Evolutionary conservation across 2,888 invertebrate genomes (phyloP), one percentile per base, ranked within the genome.

Genomic region (Actias luna): DNA sequence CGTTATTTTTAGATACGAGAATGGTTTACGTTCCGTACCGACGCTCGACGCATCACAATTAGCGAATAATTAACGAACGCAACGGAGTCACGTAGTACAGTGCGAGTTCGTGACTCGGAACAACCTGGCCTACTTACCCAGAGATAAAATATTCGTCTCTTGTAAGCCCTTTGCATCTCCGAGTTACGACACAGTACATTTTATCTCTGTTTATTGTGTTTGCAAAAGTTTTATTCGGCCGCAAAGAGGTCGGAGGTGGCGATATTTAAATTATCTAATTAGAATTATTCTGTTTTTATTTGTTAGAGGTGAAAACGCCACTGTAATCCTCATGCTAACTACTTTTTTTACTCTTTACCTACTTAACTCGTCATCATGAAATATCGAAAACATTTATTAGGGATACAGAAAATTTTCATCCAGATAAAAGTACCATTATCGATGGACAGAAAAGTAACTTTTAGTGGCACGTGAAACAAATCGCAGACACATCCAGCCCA

Each of bases 41-140:
- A 27, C 33, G 25, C 25, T 55, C 39, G 59, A 39, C 59, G 29
- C 16, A 55, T 29, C 27, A 8, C 10, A 55, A 55, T 65, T 62
- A 59, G 63, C 52, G 33, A 61, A 59, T 59, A 64, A 64, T 60
- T 64, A 64, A 58, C 60, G 52, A 58, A 55, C 60, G 29, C 59
- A 42, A 39, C 52, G 33, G 36, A 65, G 63, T 65, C 65, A 65
- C 65, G 65, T 65, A 65, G 42, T 27, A 42, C 46, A 50, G 22
- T 50, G 10, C 12, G 36, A 27, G 39, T 36, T 52, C 63, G 62
- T 58, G 39, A 58, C 62, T 60, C 58, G 55, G 55, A 16, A 55
- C 55, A 31, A 33, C 8, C 59, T 63, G 65, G 52, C 65, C 65
- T 36, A 65, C 61, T 63, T 65, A 63, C 58, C 31, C 42, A 22